A percentile compares a stretch with the other conserved stretches of the same genome.
Conservation (phyloP, 2,888 invertebrate genomes). For the Orthosia gracilis region DNA sequence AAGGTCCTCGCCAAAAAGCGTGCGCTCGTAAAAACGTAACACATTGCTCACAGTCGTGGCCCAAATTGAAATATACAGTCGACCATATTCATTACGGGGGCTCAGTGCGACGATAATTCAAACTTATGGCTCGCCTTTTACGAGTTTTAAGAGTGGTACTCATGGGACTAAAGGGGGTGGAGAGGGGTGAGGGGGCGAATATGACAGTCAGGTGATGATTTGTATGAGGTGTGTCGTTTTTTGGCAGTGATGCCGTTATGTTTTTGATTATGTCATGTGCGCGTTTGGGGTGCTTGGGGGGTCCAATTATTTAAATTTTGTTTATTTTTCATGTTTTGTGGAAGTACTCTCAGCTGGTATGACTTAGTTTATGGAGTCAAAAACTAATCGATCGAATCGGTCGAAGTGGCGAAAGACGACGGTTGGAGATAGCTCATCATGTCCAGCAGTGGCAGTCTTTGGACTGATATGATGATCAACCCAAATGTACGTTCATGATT, state of each 20-base stretch:
- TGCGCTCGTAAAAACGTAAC: slow-evolving; percentile 77
- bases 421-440: too few species aligned
- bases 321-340: not conserved
- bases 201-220: slow-evolving; percentile 52
- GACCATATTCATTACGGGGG: slow-evolving; percentile 86
- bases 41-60: slow-evolving; percentile 74
- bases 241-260: slow-evolving; percentile 24
- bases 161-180: slow-evolving; percentile 67
- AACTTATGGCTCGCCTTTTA: slow-evolving; percentile 86
- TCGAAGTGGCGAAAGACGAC: too few species aligned
- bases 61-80: slow-evolving; percentile 89
- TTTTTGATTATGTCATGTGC: slow-evolving; percentile 38
- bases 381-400: too few species aligned
- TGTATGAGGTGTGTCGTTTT: slow-evolving; percentile 53
- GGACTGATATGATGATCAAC: too few species aligned
- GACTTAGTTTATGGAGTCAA: too few species aligned
- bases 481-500: too few species aligned
- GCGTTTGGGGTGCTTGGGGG: not conserved
- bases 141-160: slow-evolving; percentile 85
- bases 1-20: slow-evolving; percentile 67
- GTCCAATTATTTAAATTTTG: not conserved
- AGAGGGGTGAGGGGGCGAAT: slow-evolving; percentile 59
- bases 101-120: slow-evolving; percentile 84
- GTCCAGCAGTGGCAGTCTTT: too few species aligned
- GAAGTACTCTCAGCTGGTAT: not conserved